Percentiles rank a stretch among this genome's conserved stretches.
Evolutionary conservation across 2,113 vertebrate genomes (phyloP).

Genomic region (Sorex araneus): DNA sequence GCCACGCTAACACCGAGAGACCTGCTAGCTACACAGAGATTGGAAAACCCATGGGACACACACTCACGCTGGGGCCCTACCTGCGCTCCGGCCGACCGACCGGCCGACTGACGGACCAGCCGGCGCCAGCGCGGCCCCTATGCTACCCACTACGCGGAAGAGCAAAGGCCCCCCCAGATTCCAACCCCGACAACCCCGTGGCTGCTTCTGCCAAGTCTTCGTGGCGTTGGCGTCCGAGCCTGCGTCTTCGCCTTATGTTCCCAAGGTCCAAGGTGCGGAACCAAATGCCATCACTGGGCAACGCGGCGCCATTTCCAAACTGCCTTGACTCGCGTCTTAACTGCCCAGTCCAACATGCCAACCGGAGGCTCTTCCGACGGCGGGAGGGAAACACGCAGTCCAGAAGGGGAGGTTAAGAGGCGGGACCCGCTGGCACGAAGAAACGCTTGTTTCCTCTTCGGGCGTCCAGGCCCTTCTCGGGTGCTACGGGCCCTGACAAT

Average conservation of each 20-base stretch:
- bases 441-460: slow-evolving; percentile 85
- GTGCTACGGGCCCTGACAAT: slow-evolving; percentile 72
- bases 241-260: slow-evolving; percentile 85
- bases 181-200: slow-evolving; percentile 83
- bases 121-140: slow-evolving; percentile 67
- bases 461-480: slow-evolving; percentile 74
- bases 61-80: slow-evolving; percentile 81
- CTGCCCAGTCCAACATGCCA: slow-evolving; percentile 86
- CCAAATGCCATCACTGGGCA: slow-evolving; percentile 82
- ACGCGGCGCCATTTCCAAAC: slow-evolving; percentile 82
- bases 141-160: slow-evolving; percentile 76
- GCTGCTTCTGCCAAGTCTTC: slow-evolving; percentile 85
- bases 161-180: slow-evolving; percentile 81
- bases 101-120: slow-evolving; percentile 14
- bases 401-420: slow-evolving; percentile 79
- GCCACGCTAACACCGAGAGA: slow-evolving; percentile 94
- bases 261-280: slow-evolving; percentile 85
- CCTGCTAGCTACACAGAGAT: slow-evolving; percentile 92
- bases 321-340: slow-evolving; percentile 82
- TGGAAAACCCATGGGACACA: slow-evolving; percentile 89
- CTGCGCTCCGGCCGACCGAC: slow-evolving; percentile 82
- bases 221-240: slow-evolving; percentile 73
- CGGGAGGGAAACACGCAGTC: slow-evolving; percentile 76
- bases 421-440: slow-evolving; percentile 68
- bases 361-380: slow-evolving; percentile 86